Conservation (phyloP, 2,888 invertebrate species). For the Julus scanicus region DNA sequence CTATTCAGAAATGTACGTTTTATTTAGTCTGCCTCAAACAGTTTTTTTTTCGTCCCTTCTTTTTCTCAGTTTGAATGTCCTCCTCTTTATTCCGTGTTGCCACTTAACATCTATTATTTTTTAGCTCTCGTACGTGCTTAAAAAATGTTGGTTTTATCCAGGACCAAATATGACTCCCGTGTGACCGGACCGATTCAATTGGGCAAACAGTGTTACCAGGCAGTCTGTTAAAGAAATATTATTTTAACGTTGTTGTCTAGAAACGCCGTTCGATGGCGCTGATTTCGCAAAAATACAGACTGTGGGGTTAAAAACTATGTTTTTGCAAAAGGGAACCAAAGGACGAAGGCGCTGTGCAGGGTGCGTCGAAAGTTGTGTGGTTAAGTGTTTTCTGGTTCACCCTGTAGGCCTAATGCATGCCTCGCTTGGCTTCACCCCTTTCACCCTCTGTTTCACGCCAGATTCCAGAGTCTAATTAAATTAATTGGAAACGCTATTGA, state of each 20-base stretch:
- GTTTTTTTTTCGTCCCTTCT: neutral
- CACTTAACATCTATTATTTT: conserved; percentile 31
- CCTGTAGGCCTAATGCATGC: neutral
- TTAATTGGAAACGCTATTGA: conserved; percentile 40
- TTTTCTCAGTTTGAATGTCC: neutral
- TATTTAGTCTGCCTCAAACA: conserved; percentile 19
- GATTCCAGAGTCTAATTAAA: conserved; percentile 13
- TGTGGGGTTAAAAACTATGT: too few species aligned
- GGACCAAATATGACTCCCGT: neutral
- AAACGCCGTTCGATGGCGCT: neutral
- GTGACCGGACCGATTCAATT: neutral
- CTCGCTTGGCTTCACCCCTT: neutral
- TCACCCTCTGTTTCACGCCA: neutral
- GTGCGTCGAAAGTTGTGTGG: neutral
- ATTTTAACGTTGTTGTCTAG: neutral
- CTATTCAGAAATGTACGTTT: neutral
- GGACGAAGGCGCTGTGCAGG: too few species aligned
- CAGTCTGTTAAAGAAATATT: neutral
- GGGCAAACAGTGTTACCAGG: neutral
- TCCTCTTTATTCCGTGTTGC: neutral
- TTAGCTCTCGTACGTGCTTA: neutral
- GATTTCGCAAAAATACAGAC: too few species aligned
- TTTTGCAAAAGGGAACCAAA: too few species aligned
- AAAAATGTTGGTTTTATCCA: neutral
- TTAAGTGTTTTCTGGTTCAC: neutral